A percentile compares a stretch with the other conserved stretches of the same genome.
These are phyloP conservation scores for Syngnathus rostellatus DNA, from an alignment of 2,797 vertebrate genomes.

Conservation along the genomic window DNA sequence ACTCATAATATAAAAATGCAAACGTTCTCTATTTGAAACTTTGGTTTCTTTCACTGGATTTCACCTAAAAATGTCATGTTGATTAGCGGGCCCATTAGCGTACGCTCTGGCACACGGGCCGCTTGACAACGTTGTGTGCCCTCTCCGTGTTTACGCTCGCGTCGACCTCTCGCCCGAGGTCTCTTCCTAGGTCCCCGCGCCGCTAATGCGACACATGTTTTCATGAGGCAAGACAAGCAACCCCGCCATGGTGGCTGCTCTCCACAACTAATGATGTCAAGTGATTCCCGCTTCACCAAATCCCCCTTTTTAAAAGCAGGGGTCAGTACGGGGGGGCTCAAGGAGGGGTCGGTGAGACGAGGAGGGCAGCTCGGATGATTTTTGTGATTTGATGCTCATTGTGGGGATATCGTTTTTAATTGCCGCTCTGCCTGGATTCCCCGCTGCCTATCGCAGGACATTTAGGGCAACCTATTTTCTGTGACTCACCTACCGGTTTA, in stretches of 20 bases:
- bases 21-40: no score
- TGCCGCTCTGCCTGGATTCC: slow-evolving; percentile 73
- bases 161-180: slow-evolving; percentile 70
- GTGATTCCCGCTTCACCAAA: slow-evolving; percentile 69
- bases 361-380: slow-evolving; percentile 46
- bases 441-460: no score
- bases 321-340: slow-evolving; percentile 17
- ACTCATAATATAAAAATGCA: no score
- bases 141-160: not conserved
- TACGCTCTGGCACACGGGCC: no score
- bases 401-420: slow-evolving; percentile 76
- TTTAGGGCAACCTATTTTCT: no score
- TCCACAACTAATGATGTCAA: slow-evolving; percentile 78
- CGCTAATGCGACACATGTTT: slow-evolving; percentile 66
- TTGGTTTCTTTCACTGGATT: no score
- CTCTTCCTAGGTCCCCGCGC: slow-evolving; percentile 46
- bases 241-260: slow-evolving; percentile 66
- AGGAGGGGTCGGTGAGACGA: slow-evolving; percentile 23
- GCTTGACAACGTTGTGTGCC: not conserved
- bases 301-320: slow-evolving; percentile 61
- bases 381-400: slow-evolving; percentile 62
- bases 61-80: no score
- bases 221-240: slow-evolving; percentile 70
- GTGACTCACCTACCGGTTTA: no score
- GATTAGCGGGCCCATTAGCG: no score